Base-by-base conservation (phyloP, 1,140 invertebrate species). In the Scylla paramamosain region DNA sequence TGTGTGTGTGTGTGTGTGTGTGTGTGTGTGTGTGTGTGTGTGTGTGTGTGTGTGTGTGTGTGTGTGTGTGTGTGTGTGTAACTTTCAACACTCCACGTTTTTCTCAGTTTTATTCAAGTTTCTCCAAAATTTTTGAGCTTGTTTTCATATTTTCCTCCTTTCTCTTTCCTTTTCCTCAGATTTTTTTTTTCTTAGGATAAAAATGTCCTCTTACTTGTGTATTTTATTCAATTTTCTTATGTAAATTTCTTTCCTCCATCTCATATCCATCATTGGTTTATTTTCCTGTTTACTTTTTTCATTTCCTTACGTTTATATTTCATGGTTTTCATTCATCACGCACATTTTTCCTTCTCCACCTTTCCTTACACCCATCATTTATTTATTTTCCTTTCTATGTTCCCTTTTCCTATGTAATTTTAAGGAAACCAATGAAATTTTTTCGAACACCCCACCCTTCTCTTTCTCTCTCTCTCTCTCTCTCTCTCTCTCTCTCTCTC, bases 21-120 rank as follows among this genome's bases (percentile, higher is more conserved):
- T 77, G 67, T 77, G 67, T 77, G 67, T 77, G 67, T 77, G 67
- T n/a, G 67, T 77, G 67, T 77, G 67, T n/a, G 67, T 77, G 67
- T 77, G 67, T 77, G 67, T 77, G 67, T 77, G 67, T 77, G 67
- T 77, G 67, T 77, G 67, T 77, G 67, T 77, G 67, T 77, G 67
- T 77, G 67, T 77, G 67, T 77, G 67, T n/a, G 67, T 77, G 67
- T n/a, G 67, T 77, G 67, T 77, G 67, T 77, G 25, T 12, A 20
- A 20, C 12, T 88, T 25, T 29, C n/a, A 20, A 39, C 52, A 12
- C 52, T 48, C 14, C 52, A 59, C 52, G 10, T 20, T 14, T 20
- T 88, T 48, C 25, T 32, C 87, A 12, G 7, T 39, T 6, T 0
- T 39, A 10, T 48, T n/a, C 7, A 20, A 20, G 10, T 88, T 48